phyloP scores from a whole-genome alignment of 2,797 vertebrate genomes.

The Myotis daubentonii region DNA sequence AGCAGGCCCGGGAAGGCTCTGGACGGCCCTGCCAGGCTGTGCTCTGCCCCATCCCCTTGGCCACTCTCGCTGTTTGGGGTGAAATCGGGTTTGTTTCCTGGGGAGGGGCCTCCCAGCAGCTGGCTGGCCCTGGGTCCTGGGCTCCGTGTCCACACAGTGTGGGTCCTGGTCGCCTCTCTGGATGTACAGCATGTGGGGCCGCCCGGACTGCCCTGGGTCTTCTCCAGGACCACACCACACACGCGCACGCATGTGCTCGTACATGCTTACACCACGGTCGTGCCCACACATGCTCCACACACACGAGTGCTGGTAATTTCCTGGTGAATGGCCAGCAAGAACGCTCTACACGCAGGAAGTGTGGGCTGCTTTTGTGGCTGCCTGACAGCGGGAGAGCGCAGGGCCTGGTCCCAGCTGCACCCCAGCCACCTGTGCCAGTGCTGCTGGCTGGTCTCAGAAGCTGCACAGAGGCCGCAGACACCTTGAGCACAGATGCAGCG shows the following conservation, averaged over 20 bases:
- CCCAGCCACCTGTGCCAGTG: neutral
- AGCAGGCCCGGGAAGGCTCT: accelerated
- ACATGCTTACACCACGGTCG: neutral
- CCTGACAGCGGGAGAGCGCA: no score
- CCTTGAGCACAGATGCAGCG: accelerated
- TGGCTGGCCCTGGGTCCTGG: accelerated
- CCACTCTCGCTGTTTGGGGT: neutral
- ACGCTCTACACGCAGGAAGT: accelerated
- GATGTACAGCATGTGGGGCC: neutral
- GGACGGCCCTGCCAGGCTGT: neutral
- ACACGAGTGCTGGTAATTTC: neutral
- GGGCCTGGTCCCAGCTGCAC: accelerated
- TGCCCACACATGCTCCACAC: neutral
- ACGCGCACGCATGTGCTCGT: accelerated
- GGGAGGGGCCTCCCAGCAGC: neutral
- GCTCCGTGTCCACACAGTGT: accelerated
- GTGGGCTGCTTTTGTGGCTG: neutral
- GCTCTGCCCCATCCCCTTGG: accelerated
- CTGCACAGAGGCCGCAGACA: accelerated
- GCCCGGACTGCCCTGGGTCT: accelerated
- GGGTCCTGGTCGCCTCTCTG: no score
- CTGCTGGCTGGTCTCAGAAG: neutral
- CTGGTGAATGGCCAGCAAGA: neutral
- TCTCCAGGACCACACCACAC: accelerated
- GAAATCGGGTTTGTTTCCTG: neutral